phyloP scores from a whole-genome alignment of 2,888 invertebrate genomes.

The Acrocera orbiculus region DNA sequence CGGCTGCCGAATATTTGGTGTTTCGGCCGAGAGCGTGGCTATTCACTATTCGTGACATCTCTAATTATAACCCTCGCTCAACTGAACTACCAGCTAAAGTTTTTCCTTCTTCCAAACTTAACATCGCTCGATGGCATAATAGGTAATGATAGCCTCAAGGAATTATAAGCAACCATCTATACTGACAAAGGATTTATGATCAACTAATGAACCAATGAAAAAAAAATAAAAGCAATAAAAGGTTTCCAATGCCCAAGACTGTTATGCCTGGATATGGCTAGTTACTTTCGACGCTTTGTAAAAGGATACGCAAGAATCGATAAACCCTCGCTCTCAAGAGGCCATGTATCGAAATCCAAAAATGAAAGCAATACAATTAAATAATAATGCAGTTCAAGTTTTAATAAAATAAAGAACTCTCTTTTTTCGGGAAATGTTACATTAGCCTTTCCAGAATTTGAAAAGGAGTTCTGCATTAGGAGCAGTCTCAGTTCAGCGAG shows the following conservation, averaged over 20 bases:
- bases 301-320: too few species aligned
- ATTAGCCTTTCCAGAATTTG: constrained; percentile 1
- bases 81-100: background rate
- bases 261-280: too few species aligned
- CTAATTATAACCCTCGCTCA: constrained; percentile 8
- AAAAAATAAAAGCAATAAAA: too few species aligned
- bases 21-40: too few species aligned
- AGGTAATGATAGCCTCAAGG: background rate
- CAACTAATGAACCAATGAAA: too few species aligned
- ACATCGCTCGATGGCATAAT: constrained; percentile 1
- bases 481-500: constrained; percentile 1
- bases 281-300: too few species aligned
- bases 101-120: background rate
- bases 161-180: background rate
- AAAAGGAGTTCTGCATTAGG: constrained; percentile 4
- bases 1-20: too few species aligned
- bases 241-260: too few species aligned
- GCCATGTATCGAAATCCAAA: constrained; percentile 4
- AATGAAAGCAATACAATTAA: constrained; percentile 3
- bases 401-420: constrained; percentile 4
- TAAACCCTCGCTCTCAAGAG: too few species aligned
- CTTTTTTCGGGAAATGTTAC: constrained; percentile 4
- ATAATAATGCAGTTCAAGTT: background rate
- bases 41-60: too few species aligned
- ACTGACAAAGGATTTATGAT: background rate